phyloP scores from a whole-genome alignment of 2,113 vertebrate species.

The Circaetus gallicus region DNA sequence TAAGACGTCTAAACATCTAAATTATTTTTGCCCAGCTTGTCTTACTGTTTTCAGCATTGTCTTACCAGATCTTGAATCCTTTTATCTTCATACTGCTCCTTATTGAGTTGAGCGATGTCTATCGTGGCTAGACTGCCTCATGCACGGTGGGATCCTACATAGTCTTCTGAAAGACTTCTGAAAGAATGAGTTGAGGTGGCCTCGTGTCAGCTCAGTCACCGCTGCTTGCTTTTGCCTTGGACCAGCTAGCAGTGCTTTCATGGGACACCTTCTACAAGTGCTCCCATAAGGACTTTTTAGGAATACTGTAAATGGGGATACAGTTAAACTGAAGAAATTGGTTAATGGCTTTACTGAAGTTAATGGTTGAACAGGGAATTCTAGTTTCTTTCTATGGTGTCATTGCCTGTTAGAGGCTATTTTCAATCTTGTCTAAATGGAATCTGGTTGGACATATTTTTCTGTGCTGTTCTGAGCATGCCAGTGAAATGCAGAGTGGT shows the following conservation, averaged over 20 bases:
- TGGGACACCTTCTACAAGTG: background rate
- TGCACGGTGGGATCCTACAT: rapidly evolving
- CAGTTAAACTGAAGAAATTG: background rate
- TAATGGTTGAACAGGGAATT: background rate
- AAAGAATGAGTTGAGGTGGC: background rate
- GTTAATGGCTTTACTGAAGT: background rate
- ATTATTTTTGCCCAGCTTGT: background rate
- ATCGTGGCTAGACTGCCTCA: background rate
- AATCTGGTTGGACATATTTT: background rate
- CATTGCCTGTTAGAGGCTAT: background rate
- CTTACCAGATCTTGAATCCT: background rate
- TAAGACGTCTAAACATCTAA: background rate
- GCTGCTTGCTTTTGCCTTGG: background rate
- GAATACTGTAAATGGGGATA: background rate
- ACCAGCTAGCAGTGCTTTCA: background rate
- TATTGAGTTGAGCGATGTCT: rapidly evolving
- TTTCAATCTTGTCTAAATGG: background rate
- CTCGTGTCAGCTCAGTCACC: background rate
- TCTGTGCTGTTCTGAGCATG: background rate
- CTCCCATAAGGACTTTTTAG: background rate
- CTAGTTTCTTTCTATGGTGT: background rate
- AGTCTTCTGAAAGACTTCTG: background rate
- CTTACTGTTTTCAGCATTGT: background rate
- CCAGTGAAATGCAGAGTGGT: background rate
- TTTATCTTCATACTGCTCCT: background rate